Evolutionary conservation across 2,113 vertebrate genomes (phyloP).

Genomic region (pig (Sus scrofa)): DNA sequence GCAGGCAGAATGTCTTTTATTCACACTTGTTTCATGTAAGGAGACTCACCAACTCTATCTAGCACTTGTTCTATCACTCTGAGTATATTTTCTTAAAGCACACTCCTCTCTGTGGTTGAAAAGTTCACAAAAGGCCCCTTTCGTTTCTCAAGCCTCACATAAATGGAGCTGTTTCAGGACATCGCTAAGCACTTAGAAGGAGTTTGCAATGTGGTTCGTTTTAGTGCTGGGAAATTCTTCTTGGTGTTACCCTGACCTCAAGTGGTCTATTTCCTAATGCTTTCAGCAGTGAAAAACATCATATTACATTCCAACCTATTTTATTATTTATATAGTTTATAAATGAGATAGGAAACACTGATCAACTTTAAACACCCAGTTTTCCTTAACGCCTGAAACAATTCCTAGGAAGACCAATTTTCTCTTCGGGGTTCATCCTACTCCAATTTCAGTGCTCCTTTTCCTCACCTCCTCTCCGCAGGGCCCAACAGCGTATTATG

Average conservation of each 20-base stretch:
- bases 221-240: conserved; percentile 84
- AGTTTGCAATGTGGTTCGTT: conserved; percentile 79
- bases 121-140: conserved; percentile 40
- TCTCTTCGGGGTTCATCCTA: background rate
- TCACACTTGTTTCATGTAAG: background rate
- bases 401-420: background rate
- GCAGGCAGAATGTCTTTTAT: background rate
- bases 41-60: background rate
- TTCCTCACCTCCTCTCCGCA: background rate
- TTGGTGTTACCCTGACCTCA: conserved; percentile 84
- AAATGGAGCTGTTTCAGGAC: conserved; percentile 78
- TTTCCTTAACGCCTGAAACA: conserved; percentile 12
- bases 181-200: conserved; percentile 78
- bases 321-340: conserved; percentile 63
- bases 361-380: conserved; percentile 2
- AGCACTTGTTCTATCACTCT: background rate
- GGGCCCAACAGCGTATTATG: background rate
- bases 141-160: conserved; percentile 56
- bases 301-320: conserved; percentile 58
- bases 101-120: background rate
- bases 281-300: conserved; percentile 74
- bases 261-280: conserved; percentile 81
- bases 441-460: background rate
- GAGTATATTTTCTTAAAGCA: background rate
- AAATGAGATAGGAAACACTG: conserved; percentile 48